Percentiles rank a stretch among this genome's conserved stretches.
phyloP scores from a whole-genome alignment of 2,888 invertebrate species.

The Baccha elongata region DNA sequence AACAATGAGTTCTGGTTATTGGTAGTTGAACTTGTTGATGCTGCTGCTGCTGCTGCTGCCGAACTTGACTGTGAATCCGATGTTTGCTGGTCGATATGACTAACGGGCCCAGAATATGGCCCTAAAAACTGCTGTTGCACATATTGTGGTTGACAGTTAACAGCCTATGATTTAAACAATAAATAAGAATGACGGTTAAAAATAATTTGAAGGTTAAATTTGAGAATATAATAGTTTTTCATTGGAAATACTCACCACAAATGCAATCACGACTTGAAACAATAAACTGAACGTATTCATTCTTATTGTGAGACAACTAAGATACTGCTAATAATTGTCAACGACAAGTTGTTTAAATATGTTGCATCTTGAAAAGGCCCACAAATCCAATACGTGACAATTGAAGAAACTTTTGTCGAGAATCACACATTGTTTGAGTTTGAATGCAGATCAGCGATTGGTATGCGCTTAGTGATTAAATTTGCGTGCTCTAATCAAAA shows the following conservation, averaged over 20 bases:
- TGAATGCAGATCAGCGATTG: slow-evolving; percentile 18
- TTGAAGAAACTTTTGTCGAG: slow-evolving; percentile 29
- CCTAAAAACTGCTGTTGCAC: slow-evolving; percentile 34
- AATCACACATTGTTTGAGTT: slow-evolving; percentile 43
- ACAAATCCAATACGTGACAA: slow-evolving; percentile 57
- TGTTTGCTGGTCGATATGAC: slow-evolving; percentile 19
- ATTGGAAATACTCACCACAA: slow-evolving; percentile 78
- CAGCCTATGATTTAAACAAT: slow-evolving; percentile 45
- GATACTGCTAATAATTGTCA: slow-evolving; percentile 53
- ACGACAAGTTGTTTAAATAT: slow-evolving; percentile 66
- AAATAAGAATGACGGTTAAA: background rate
- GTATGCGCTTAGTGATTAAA: slow-evolving; percentile 29
- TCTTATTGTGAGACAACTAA: slow-evolving; percentile 61
- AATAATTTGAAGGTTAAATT: slow-evolving; percentile 13
- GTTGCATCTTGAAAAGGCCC: slow-evolving; percentile 48
- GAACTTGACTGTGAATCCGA: slow-evolving; percentile 42
- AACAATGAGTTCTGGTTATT: slow-evolving; percentile 36
- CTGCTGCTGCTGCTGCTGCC: slow-evolving; percentile 38
- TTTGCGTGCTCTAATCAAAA: slow-evolving; percentile 67
- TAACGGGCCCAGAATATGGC: slow-evolving; percentile 23
- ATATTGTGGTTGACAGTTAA: slow-evolving; percentile 47
- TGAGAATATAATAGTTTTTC: background rate
- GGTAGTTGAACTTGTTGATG: background rate
- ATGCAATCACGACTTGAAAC: slow-evolving; percentile 79
- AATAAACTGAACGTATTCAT: slow-evolving; percentile 79